Conservation (phyloP, 2,113 vertebrate species). For the Falco punctatus region DNA sequence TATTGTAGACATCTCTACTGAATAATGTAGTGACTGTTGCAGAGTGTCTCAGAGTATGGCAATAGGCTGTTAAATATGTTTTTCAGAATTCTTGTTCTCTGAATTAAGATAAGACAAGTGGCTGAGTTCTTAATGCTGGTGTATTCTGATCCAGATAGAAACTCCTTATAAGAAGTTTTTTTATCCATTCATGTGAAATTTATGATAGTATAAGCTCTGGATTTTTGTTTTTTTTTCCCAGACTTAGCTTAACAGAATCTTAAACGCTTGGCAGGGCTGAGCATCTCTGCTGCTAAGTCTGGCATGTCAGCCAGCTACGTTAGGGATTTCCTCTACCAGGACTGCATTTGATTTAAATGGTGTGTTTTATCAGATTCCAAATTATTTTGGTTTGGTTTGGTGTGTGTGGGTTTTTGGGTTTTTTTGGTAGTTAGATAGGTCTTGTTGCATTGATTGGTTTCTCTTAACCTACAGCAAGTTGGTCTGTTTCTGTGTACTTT, state of each 20-base stretch:
- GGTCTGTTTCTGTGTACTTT: not conserved
- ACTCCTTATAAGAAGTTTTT: not conserved
- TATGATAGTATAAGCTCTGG: accelerated
- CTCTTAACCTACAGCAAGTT: not conserved
- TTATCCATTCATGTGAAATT: not conserved
- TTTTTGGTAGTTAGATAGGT: not conserved
- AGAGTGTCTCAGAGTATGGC: not conserved
- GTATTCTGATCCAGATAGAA: not conserved
- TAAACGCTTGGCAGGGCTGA: not conserved
- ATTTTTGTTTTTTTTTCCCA: not conserved
- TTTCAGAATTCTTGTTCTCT: not conserved
- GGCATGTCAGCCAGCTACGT: accelerated
- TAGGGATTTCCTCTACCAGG: not conserved
- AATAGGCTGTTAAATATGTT: not conserved
- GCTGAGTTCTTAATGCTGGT: accelerated
- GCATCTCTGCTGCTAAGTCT: not conserved
- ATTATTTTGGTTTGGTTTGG: too few species aligned
- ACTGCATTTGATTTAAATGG: not conserved
- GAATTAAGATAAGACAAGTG: not conserved
- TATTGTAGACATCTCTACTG: not conserved
- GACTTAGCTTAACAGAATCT: not conserved
- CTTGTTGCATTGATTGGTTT: not conserved
- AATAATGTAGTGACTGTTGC: not conserved
- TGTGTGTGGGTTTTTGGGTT: too few species aligned
- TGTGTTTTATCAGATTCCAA: not conserved